These are phyloP conservation scores for Cryptotermes secundus DNA, from an alignment of 1,140 invertebrate species.

Conservation along the genomic window DNA sequence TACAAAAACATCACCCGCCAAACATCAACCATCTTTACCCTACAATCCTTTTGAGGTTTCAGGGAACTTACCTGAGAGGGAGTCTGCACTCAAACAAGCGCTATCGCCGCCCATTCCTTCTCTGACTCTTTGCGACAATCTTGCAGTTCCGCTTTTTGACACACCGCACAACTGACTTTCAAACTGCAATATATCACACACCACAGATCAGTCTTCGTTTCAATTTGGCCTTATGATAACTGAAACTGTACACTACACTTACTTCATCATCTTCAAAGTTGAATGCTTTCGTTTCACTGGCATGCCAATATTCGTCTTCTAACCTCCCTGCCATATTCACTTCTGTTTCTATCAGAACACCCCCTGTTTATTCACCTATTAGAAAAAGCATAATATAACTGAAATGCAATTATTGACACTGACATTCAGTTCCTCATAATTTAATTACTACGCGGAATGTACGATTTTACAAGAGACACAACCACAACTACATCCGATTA, in stretches of 20 bases:
- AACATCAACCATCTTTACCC: too few relatives aligned
- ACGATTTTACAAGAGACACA: too few relatives aligned
- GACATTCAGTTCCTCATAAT: not conserved
- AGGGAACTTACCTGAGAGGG: constrained; percentile 17
- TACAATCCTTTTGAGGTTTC: too few relatives aligned
- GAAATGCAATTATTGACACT: not conserved
- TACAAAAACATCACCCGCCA: too few relatives aligned
- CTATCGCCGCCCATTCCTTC: constrained; percentile 25
- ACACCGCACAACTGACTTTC: constrained; percentile 33
- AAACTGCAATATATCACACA: constrained; percentile 21
- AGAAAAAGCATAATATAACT: not conserved
- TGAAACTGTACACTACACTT: not conserved
- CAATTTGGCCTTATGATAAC: too few relatives aligned
- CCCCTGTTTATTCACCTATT: not conserved
- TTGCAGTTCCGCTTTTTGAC: constrained; percentile 32
- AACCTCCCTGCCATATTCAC: not conserved
- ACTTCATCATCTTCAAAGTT: constrained; percentile 28
- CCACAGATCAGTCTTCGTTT: too few relatives aligned
- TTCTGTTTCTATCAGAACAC: not conserved
- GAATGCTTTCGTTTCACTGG: constrained; percentile 24
- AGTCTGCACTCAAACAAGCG: constrained; percentile 22
- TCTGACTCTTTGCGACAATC: constrained; percentile 32
- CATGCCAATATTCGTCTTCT: constrained; percentile 28
- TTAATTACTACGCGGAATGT: not conserved
- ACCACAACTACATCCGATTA: too few relatives aligned